phyloP scores from a whole-genome alignment of 2,113 vertebrate genomes.

The Poeciliopsis retropinna region DNA sequence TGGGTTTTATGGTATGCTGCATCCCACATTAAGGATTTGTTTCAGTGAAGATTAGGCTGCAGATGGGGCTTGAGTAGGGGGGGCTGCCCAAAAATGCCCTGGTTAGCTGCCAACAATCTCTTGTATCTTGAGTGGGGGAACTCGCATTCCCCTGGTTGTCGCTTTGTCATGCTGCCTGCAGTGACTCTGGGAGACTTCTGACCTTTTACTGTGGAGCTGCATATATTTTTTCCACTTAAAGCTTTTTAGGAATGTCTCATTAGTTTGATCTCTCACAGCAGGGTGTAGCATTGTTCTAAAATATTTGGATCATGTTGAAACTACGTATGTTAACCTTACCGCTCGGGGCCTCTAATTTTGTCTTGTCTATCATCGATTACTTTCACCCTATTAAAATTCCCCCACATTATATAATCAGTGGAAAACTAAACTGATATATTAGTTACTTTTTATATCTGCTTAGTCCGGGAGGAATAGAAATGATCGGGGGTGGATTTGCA shows the following conservation, averaged over 20 bases:
- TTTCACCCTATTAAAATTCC: constrained; percentile 31
- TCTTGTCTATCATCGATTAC: constrained; percentile 26
- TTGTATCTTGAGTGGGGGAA: constrained; percentile 41
- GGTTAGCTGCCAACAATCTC: constrained; percentile 57
- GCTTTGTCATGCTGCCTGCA: constrained; percentile 37
- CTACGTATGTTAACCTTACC: constrained; percentile 23
- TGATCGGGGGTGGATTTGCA: constrained; percentile 22
- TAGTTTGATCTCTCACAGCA: constrained; percentile 48
- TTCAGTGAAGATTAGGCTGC: constrained; percentile 67
- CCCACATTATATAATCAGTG: constrained; percentile 36
- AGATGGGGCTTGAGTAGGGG: constrained; percentile 27
- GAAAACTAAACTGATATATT: constrained; percentile 14
- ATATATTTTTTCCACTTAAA: constrained; percentile 39
- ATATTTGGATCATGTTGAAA: constrained; percentile 25
- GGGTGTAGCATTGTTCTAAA: constrained; percentile 39
- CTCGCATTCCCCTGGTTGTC: constrained; percentile 41
- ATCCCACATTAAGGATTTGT: constrained; percentile 70
- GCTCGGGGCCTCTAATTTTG: not conserved
- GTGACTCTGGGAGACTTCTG: constrained; percentile 45
- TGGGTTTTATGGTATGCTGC: constrained; percentile 57
- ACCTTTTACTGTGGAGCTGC: constrained; percentile 42
- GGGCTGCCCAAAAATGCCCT: constrained; percentile 55
- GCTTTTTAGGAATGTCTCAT: constrained; percentile 30
- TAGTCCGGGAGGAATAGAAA: constrained; percentile 33
- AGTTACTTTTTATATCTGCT: constrained; percentile 14